Evolutionary conservation across 2,888 invertebrate genomes (phyloP).

Genomic region (Brachyptera putata): DNA sequence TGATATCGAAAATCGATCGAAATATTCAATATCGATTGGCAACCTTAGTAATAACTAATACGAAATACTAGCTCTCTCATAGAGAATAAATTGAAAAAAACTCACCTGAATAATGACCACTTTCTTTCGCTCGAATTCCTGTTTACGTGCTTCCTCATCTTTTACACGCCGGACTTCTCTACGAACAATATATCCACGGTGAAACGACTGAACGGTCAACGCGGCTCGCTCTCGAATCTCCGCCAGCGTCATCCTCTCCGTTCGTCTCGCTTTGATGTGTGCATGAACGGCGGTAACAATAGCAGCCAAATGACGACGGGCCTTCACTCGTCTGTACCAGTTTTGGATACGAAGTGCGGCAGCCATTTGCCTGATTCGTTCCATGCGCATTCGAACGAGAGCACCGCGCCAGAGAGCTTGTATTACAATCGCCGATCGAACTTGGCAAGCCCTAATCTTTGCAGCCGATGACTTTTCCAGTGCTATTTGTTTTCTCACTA

Average conservation of each 20-base stretch:
- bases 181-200: not conserved
- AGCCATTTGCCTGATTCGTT: not conserved
- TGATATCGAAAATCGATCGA: too few relatives aligned
- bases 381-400: not conserved
- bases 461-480: not conserved
- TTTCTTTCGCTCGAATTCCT: not conserved
- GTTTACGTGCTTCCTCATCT: too few relatives aligned
- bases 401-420: not conserved
- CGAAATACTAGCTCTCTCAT: too few relatives aligned
- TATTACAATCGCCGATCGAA: too few relatives aligned
- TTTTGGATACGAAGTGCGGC: slow-evolving; percentile 34
- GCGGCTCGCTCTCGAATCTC: slow-evolving; percentile 40
- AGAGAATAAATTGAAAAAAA: not conserved
- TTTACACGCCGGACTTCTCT: not conserved
- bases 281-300: not conserved
- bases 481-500: not conserved
- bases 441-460: too few relatives aligned
- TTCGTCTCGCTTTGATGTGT: slow-evolving; percentile 34
- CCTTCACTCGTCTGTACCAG: not conserved
- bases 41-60: too few relatives aligned
- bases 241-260: slow-evolving; percentile 34
- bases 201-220: not conserved
- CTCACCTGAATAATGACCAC: not conserved
- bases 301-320: not conserved
- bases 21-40: too few relatives aligned